phyloP scores from a whole-genome alignment of 2,888 invertebrate genomes.

The Philopedon plagiatum region DNA sequence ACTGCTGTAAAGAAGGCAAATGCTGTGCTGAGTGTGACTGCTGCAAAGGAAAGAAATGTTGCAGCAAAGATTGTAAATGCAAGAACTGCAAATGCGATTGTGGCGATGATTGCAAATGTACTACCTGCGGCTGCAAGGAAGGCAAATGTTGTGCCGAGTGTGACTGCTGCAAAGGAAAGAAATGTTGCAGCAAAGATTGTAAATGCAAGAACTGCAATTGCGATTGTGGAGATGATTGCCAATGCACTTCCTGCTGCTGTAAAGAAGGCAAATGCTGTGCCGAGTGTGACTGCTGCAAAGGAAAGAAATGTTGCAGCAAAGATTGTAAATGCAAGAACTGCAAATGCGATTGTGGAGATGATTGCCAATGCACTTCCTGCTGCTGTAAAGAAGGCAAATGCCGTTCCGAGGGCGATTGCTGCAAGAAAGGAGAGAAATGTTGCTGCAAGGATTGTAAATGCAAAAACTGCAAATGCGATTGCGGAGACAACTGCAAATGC shows the following conservation, averaged over 20 bases:
- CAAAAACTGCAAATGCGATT: background rate
- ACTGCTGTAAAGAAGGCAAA: background rate
- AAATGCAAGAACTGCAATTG: background rate
- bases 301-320: background rate
- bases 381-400: background rate
- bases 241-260: too few relatives aligned
- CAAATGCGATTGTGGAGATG: background rate
- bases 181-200: too few relatives aligned
- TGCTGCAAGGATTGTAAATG: too few relatives aligned
- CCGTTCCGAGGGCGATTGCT: background rate
- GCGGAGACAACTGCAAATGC: too few relatives aligned
- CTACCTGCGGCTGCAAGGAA: background rate
- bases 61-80: conserved; percentile 11
- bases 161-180: background rate
- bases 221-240: too few relatives aligned
- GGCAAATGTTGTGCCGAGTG: conserved; percentile 1
- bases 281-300: conserved; percentile 2
- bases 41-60: too few relatives aligned
- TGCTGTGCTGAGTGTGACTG: too few relatives aligned
- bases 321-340: background rate
- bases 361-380: too few relatives aligned
- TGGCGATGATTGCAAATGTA: background rate
- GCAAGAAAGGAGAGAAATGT: background rate
- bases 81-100: conserved; percentile 1
- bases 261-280: background rate